These are phyloP conservation scores for Oophaga pumilio DNA, from an alignment of 2,113 vertebrate genomes.

Conservation along the genomic window DNA sequence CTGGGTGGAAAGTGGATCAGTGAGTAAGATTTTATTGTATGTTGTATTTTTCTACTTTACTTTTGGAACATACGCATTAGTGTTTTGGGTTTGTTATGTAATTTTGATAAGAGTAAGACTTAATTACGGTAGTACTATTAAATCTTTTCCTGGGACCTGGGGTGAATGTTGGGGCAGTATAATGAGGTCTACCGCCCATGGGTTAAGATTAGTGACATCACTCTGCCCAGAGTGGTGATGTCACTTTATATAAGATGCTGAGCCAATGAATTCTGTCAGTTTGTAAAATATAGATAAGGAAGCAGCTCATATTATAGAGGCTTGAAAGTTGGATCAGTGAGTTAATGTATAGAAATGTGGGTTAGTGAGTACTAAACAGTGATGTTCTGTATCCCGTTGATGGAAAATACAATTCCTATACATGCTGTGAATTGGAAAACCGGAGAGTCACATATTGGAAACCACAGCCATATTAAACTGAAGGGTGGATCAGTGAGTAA, in stretches of 20 bases:
- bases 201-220: not conserved
- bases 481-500: slow-evolving; percentile 10
- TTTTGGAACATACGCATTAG: no score
- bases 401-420: not conserved
- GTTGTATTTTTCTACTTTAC: no score
- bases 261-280: not conserved
- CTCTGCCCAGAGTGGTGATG: not conserved
- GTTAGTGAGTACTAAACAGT: not conserved
- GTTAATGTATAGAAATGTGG: not conserved
- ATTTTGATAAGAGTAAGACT: no score
- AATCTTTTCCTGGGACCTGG: no score
- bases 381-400: not conserved
- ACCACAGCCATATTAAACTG: not conserved
- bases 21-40: no score
- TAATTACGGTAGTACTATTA: no score
- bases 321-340: not conserved
- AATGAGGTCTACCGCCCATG: not conserved
- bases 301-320: not conserved
- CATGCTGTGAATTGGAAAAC: not conserved
- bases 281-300: no score
- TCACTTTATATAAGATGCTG: not conserved
- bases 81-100: no score
- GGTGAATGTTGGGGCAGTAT: no score
- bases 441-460: not conserved
- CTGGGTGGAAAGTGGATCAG: no score